Conservation (phyloP, 1,140 invertebrate species). For the Drosophila parvula region DNA sequence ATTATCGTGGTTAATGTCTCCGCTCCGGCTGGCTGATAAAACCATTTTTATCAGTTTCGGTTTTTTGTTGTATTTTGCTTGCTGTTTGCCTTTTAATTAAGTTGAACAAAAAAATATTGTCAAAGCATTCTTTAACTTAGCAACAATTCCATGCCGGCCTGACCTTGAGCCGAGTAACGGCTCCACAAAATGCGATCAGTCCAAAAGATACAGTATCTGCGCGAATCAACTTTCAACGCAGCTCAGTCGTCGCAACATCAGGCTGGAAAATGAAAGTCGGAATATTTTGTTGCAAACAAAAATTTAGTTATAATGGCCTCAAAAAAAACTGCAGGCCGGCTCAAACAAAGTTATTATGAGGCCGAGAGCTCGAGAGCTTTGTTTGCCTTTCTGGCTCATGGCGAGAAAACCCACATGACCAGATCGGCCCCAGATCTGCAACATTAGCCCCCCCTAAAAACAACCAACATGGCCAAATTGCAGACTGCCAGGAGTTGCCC, state of each 20-base stretch:
- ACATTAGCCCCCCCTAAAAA: slow-evolving; percentile 31
- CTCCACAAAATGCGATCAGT: slow-evolving; percentile 29
- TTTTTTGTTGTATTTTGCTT: slow-evolving; percentile 40
- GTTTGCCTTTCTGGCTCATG: slow-evolving; percentile 52
- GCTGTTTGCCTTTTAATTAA: slow-evolving; percentile 81
- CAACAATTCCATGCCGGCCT: slow-evolving; percentile 31
- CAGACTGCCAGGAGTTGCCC: slow-evolving; percentile 70
- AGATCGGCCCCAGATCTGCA: slow-evolving; percentile 52
- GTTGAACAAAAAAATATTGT: slow-evolving; percentile 68
- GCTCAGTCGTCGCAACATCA: slow-evolving; percentile 45
- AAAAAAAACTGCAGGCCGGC: slow-evolving; percentile 45
- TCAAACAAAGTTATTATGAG: slow-evolving; percentile 50
- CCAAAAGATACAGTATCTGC: slow-evolving; percentile 41
- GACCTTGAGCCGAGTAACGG: slow-evolving; percentile 56
- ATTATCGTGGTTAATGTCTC: slow-evolving; percentile 80
- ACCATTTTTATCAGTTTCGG: slow-evolving; percentile 33
- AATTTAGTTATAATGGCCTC: slow-evolving; percentile 52
- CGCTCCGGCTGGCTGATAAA: slow-evolving; percentile 55
- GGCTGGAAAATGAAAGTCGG: slow-evolving; percentile 55
- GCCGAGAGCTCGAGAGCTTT: slow-evolving; percentile 32
- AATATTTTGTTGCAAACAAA: slow-evolving; percentile 46
- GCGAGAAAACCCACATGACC: slow-evolving; percentile 64
- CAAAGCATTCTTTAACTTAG: slow-evolving; percentile 59
- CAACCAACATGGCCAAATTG: slow-evolving; percentile 68
- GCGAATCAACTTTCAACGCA: slow-evolving; percentile 69